Conservation (phyloP, 2,888 invertebrate genomes). For the Agrotis segetum region DNA sequence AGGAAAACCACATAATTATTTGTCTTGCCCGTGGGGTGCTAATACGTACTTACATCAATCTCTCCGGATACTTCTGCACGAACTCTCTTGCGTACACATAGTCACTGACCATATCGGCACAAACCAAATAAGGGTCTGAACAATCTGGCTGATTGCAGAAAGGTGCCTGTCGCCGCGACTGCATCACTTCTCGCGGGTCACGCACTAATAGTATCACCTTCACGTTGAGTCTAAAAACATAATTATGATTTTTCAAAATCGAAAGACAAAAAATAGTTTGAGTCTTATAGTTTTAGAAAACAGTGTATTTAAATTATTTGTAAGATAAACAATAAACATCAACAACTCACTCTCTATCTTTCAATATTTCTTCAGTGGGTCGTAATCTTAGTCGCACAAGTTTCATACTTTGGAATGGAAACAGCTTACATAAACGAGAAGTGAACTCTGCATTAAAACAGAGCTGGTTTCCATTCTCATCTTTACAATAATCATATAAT, state of each 20-base stretch:
- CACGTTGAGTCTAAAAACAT: constrained; percentile 92
- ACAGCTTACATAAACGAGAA: constrained; percentile 94
- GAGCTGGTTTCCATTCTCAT: constrained; percentile 81
- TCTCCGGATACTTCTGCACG: constrained; percentile 92
- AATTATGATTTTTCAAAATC: not conserved
- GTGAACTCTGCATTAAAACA: constrained; percentile 92
- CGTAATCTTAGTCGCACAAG: constrained; percentile 94
- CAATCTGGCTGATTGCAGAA: constrained; percentile 96
- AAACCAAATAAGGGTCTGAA: constrained; percentile 94
- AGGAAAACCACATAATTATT: too few relatives aligned
- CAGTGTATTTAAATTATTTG: too few relatives aligned
- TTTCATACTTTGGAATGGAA: constrained; percentile 97
- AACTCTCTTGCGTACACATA: constrained; percentile 94
- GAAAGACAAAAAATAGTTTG: not conserved
- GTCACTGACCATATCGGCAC: constrained; percentile 95
- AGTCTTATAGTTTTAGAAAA: too few relatives aligned
- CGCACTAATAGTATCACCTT: constrained; percentile 95
- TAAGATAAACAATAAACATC: not conserved
- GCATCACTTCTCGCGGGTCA: constrained; percentile 96
- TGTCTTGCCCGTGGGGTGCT: too few relatives aligned
- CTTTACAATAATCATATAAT: constrained; percentile 95
- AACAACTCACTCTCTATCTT: constrained; percentile 88
- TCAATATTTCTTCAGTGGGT: constrained; percentile 93
- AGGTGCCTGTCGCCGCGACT: constrained; percentile 94
- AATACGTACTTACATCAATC: constrained; percentile 92